Conservation (phyloP, 2,797 vertebrate genomes). For the Sandelia bainsii region DNA sequence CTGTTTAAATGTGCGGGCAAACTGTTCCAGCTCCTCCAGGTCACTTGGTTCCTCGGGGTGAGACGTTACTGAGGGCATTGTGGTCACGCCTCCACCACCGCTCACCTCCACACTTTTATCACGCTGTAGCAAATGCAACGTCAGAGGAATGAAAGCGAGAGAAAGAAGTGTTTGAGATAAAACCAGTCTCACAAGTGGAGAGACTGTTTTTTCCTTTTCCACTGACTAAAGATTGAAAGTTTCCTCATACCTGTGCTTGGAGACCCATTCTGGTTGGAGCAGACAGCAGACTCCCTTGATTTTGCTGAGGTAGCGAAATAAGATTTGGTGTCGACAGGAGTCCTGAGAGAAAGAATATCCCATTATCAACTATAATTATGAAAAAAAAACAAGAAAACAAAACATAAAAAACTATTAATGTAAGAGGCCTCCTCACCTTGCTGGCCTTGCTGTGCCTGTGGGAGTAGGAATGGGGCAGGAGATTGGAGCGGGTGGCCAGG, state of each 20-base stretch:
- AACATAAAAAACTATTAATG: neutral
- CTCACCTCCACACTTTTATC: slow-evolving; percentile 82
- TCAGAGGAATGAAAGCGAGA: slow-evolving; percentile 37
- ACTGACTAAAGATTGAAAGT: slow-evolving; percentile 34
- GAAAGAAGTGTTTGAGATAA: slow-evolving; percentile 13
- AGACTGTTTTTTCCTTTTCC: slow-evolving; percentile 26
- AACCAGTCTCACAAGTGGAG: neutral
- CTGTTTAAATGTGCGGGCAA: slow-evolving; percentile 95
- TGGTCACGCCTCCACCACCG: slow-evolving; percentile 67
- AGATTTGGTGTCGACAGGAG: slow-evolving; percentile 93
- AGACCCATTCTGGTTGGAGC: slow-evolving; percentile 87
- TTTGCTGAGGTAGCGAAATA: slow-evolving; percentile 97
- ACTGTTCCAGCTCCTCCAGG: slow-evolving; percentile 94
- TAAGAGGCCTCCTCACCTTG: slow-evolving; percentile 83
- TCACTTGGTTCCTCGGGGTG: slow-evolving; percentile 94
- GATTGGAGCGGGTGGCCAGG: slow-evolving; percentile 90
- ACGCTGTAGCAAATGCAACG: slow-evolving; percentile 61
- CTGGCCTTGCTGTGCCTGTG: slow-evolving; percentile 93
- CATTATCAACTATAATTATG: neutral
- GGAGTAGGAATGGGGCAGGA: slow-evolving; percentile 92
- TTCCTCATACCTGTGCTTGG: slow-evolving; percentile 88
- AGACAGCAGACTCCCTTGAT: slow-evolving; percentile 91
- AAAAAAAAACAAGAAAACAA: neutral
- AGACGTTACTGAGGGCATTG: slow-evolving; percentile 77
- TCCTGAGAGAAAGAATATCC: slow-evolving; percentile 77